Conservation (phyloP, 35 echinoderm and acorn worm species). For the Amphiura filiformis region DNA sequence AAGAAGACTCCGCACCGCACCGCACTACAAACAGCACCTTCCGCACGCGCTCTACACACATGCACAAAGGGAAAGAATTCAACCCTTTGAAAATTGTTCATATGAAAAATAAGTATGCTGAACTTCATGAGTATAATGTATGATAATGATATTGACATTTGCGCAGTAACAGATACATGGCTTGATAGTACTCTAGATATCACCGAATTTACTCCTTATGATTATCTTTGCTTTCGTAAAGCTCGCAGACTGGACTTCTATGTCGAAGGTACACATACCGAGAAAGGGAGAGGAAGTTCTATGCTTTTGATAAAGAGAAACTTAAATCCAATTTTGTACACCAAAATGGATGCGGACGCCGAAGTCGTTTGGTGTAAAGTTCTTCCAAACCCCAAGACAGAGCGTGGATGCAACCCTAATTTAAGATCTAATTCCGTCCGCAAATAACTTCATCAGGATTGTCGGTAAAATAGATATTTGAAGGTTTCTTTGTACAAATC, state of each 20-base stretch:
- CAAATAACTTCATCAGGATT: too few species aligned
- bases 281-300: slow-evolving; percentile 3
- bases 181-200: background rate
- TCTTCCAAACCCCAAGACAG: slow-evolving; percentile 1
- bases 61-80: background rate
- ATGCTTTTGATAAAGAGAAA: slow-evolving; percentile 32
- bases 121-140: slow-evolving; percentile 29
- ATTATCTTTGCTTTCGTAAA: slow-evolving; percentile 29
- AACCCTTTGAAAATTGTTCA: background rate
- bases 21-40: background rate
- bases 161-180: slow-evolving; percentile 37
- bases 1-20: background rate
- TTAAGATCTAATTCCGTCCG: too few species aligned
- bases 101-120: slow-evolving; percentile 29
- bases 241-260: slow-evolving; percentile 31
- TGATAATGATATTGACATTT: slow-evolving; percentile 39
- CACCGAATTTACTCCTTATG: slow-evolving; percentile 36
- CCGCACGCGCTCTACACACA: background rate
- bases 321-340: slow-evolving; percentile 20
- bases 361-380: slow-evolving; percentile 24
- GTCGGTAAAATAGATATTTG: too few species aligned
- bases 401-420: too few species aligned
- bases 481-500: too few species aligned
- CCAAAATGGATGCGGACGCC: background rate
- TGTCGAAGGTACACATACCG: background rate